Conservation (phyloP, 2,797 vertebrate genomes). For the Dromococcyx pavoninus region DNA sequence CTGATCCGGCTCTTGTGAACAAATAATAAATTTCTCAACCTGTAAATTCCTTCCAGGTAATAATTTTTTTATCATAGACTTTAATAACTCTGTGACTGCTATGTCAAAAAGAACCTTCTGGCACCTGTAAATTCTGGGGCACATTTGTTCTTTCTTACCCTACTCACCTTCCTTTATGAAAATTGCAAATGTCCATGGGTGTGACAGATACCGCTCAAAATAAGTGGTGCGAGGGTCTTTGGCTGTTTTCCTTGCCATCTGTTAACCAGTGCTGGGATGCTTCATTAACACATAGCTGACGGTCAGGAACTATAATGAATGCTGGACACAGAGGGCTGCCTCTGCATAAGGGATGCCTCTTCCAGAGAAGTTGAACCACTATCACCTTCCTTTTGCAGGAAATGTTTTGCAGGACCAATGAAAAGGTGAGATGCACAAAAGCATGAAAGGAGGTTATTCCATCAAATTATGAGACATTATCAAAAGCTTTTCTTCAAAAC, state of each 20-base stretch:
- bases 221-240: accelerated
- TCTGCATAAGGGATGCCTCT: accelerated
- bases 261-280: background rate
- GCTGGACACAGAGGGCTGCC: background rate
- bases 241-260: background rate
- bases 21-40: background rate
- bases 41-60: background rate
- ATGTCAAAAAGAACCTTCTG: background rate
- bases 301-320: background rate
- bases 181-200: background rate
- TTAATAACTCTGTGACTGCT: background rate
- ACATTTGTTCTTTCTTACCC: background rate
- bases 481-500: background rate
- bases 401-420: background rate
- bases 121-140: background rate
- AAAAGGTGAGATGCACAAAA: background rate
- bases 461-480: background rate
- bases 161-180: accelerated
- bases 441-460: background rate
- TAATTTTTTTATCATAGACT: background rate
- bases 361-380: background rate
- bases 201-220: background rate
- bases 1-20: background rate
- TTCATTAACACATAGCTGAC: accelerated
- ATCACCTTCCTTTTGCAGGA: background rate